A percentile compares a stretch with the other conserved stretches of the same genome.
phyloP scores from a whole-genome alignment of 2,113 vertebrate genomes.

The Craseonycteris thonglongyai region DNA sequence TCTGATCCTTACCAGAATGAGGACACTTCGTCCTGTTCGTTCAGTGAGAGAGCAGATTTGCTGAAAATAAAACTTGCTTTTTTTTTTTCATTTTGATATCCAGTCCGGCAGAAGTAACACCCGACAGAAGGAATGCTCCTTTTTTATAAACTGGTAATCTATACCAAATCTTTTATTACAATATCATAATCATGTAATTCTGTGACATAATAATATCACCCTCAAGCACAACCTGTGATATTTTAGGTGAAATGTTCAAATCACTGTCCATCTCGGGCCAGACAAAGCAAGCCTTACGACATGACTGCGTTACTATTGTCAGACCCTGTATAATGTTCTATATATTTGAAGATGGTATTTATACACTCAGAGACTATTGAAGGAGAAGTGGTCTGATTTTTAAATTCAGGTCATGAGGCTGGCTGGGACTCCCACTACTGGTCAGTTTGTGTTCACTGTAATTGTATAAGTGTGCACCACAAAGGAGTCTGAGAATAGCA shows the following conservation, averaged over 20 bases:
- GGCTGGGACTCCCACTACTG: conserved; percentile 2
- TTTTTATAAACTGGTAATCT: too few species aligned
- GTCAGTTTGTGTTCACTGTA: conserved; percentile 20
- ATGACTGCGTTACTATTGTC: too few species aligned
- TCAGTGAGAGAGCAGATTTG: neutral
- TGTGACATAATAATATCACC: too few species aligned
- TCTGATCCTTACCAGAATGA: neutral
- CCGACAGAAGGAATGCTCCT: too few species aligned
- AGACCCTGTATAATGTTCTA: neutral
- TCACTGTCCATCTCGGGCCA: too few species aligned
- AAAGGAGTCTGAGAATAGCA: neutral
- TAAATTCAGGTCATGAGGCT: neutral
- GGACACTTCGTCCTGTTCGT: neutral
- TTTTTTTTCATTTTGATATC: neutral
- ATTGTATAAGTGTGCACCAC: neutral
- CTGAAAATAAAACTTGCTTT: conserved; percentile 5
- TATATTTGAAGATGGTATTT: conserved; percentile 23
- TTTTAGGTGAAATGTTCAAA: too few species aligned
- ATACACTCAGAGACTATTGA: neutral
- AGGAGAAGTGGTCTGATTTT: conserved; percentile 20
- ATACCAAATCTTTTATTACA: too few species aligned
- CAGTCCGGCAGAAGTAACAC: too few species aligned
- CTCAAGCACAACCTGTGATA: too few species aligned
- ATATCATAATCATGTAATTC: too few species aligned
- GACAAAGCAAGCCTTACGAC: too few species aligned